Evolutionary conservation across 2,797 vertebrate species (phyloP), one percentile per base, ranked within the genome.

Genomic region (Sternarchorhynchus goeldii): DNA sequence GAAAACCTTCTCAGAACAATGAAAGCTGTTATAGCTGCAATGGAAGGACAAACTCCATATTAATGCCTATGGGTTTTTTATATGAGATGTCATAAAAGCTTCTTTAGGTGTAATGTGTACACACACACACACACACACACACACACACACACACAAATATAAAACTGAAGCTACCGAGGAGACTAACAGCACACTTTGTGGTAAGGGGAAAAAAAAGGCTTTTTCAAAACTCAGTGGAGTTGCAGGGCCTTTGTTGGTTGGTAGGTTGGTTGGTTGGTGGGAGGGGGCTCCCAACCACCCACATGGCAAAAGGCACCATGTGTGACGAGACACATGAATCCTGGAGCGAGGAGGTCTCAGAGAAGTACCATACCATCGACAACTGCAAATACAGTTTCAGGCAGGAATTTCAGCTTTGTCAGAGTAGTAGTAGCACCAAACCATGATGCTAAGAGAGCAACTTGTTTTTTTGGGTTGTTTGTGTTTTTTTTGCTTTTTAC

Each of bases 201-300:
- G 36, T 69, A 25, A 25, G 25, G 25, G 25, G 25, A 25, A 25
- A 84, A 63, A 78, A 73, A 79, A 79, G 60, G 73, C 68, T 74
- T 81, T 72, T 79, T 79, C 70, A 77, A 73, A 73, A 72, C 65
- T 34, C 73, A 84, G 78, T 41, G 12, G 57, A 69, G 80, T 64
- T 84, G 63, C 73, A 75, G 70, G 45, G 57, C 65, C 66, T 78
- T 81, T 73, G 73, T 81, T 57, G 36, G 4, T 4, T 3, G 3
- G 34, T 6, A 36, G 34, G 34, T 3, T 39, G 36, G 36, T 39
- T 25, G 25, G 36, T 7, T 45, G 41, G 41, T 7, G 41, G 41
- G 6, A 65, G 45, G 58, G 53, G 66, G 25, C 25, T 25, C 25
- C 25, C 25, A 25, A 0, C 64, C 70, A 81, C 71, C 39, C 62